phyloP scores from a whole-genome alignment of 2,113 vertebrate genomes.

The Mastomys coucha region DNA sequence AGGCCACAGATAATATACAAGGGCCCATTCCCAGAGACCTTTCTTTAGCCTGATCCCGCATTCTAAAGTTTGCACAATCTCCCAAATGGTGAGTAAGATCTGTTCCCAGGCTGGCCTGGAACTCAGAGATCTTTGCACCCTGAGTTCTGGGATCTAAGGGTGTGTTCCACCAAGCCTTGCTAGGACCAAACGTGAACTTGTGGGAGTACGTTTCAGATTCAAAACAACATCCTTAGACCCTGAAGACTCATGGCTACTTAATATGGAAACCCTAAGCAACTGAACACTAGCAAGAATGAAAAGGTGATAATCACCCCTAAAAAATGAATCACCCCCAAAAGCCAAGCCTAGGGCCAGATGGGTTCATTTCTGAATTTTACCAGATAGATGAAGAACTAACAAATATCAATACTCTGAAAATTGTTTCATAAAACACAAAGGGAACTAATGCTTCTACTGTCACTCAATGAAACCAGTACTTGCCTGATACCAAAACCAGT shows the following conservation, averaged over 20 bases:
- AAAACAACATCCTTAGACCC: background rate
- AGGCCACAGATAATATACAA: background rate
- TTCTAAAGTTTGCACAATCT: background rate
- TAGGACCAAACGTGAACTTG: background rate
- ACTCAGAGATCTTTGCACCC: background rate
- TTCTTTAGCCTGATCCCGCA: background rate
- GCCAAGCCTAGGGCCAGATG: background rate
- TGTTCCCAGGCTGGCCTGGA: background rate
- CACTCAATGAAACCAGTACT: background rate
- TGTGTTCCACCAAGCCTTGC: background rate
- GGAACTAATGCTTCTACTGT: too few relatives aligned
- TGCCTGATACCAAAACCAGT: background rate
- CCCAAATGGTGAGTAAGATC: background rate
- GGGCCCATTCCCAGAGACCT: background rate
- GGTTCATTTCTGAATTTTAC: too few relatives aligned
- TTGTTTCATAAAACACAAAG: background rate
- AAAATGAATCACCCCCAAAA: background rate
- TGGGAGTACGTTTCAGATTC: background rate
- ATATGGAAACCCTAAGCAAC: background rate
- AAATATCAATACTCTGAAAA: background rate
- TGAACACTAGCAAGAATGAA: background rate
- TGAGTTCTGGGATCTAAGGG: background rate
- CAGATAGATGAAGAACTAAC: background rate
- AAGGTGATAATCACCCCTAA: background rate
- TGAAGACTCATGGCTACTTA: background rate